These are phyloP conservation scores for Acanthurus leucopareius DNA, from an alignment of 2,797 vertebrate species.

Conservation along the genomic window DNA sequence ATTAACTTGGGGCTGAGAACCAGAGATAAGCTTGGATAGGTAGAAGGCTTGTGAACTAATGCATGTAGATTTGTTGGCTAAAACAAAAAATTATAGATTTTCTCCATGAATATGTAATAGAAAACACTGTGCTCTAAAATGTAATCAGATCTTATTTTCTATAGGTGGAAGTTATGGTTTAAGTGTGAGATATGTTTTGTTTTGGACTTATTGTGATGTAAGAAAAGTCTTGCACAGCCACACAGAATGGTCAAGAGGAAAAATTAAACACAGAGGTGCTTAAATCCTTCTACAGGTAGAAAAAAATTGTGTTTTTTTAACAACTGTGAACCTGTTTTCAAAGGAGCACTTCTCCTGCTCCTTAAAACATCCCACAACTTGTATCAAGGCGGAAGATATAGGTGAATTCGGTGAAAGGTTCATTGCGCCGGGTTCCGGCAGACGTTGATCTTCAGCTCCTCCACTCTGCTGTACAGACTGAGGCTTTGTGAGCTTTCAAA, in stretches of 20 bases:
- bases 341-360: constrained; percentile 34
- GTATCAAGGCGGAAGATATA: constrained; percentile 53
- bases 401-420: constrained; percentile 65
- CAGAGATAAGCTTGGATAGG: not conserved
- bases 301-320: constrained; percentile 9
- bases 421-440: constrained; percentile 51
- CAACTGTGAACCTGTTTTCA: constrained; percentile 39
- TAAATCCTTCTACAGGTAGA: constrained; percentile 30
- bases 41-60: constrained; percentile 6
- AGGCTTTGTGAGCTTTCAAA: constrained; percentile 74
- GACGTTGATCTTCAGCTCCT: constrained; percentile 66
- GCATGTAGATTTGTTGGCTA: constrained; percentile 10
- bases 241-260: not conserved
- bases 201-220: constrained; percentile 8
- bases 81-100: constrained; percentile 6
- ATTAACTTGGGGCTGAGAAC: not conserved
- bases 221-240: constrained; percentile 36
- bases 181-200: constrained; percentile 22
- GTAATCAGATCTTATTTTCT: constrained; percentile 36
- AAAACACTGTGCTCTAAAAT: constrained; percentile 20
- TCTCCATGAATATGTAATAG: not conserved
- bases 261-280: constrained; percentile 24
- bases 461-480: constrained; percentile 49
- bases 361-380: constrained; percentile 55
- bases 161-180: constrained; percentile 9